A percentile compares a stretch with the other conserved stretches of the same genome.
Evolutionary conservation across 2,888 invertebrate species (phyloP).

Genomic region (Hirtodrosophila alboralis): DNA sequence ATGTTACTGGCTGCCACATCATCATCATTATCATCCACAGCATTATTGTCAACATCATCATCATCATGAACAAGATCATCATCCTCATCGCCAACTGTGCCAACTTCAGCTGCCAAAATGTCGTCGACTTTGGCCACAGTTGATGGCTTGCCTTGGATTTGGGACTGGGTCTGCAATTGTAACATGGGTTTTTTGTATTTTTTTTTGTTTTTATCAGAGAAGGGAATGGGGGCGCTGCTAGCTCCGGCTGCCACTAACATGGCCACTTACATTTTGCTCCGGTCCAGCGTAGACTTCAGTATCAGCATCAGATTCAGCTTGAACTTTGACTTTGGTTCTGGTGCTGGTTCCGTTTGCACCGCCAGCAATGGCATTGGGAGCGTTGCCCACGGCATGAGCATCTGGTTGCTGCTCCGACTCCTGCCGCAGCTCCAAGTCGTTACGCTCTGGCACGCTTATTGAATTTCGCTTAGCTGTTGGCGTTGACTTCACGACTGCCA

Average conservation of each 20-base stretch:
- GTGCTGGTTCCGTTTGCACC: constrained; percentile 2
- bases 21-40: constrained; percentile 15
- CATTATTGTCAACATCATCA: constrained; percentile 2
- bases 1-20: constrained; percentile 25
- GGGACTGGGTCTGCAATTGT: constrained; percentile 54
- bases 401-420: constrained; percentile 19
- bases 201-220: constrained; percentile 1
- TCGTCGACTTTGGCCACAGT: constrained; percentile 56
- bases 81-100: constrained; percentile 26
- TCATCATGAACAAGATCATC: constrained; percentile 7
- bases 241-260: constrained; percentile 8
- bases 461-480: constrained; percentile 63
- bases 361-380: neutral
- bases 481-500: constrained; percentile 24
- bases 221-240: neutral
- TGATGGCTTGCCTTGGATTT: constrained; percentile 49
- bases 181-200: constrained; percentile 33
- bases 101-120: constrained; percentile 62
- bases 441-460: constrained; percentile 69
- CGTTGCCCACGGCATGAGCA: constrained; percentile 14
- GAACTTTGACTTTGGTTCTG: constrained; percentile 31
- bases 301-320: constrained; percentile 20
- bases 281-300: constrained; percentile 1
- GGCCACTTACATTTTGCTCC: constrained; percentile 35
- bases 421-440: constrained; percentile 35